phyloP scores from a whole-genome alignment of 1,140 invertebrate genomes.

The Aphidius ervi region DNA sequence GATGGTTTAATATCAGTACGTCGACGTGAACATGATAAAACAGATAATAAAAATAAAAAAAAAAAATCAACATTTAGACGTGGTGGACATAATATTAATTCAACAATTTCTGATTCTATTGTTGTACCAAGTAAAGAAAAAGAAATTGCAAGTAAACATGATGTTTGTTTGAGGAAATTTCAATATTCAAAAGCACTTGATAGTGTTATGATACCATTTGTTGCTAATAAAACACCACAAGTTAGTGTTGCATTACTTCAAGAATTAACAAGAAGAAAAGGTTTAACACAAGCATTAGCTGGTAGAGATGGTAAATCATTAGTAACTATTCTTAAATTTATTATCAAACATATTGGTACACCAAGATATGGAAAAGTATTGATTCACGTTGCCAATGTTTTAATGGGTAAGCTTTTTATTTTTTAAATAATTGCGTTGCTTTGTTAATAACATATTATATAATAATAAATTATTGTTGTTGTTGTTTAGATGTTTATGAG shows the following conservation, averaged over 20 bases:
- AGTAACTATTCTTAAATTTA: constrained; percentile 66
- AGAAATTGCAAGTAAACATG: constrained; percentile 59
- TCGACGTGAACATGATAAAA: constrained; percentile 63
- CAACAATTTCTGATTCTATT: constrained; percentile 53
- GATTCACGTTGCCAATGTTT: constrained; percentile 67
- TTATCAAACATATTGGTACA: constrained; percentile 72
- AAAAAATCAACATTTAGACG: constrained; percentile 56
- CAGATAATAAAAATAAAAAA: constrained; percentile 42
- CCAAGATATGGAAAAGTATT: constrained; percentile 69
- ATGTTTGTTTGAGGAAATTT: constrained; percentile 74
- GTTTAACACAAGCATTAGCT: constrained; percentile 66
- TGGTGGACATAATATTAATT: constrained; percentile 52
- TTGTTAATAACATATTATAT: neutral
- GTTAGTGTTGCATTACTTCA: constrained; percentile 75
- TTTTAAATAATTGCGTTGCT: neutral
- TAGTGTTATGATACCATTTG: constrained; percentile 61
- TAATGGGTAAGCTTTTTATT: constrained; percentile 58
- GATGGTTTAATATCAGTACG: constrained; percentile 86
- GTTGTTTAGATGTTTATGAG: constrained; percentile 60
- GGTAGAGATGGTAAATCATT: constrained; percentile 66
- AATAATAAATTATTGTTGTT: neutral
- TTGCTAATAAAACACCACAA: constrained; percentile 66
- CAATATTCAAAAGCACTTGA: constrained; percentile 79
- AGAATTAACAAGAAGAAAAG: constrained; percentile 76
- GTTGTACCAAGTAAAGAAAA: constrained; percentile 47